Conservation (phyloP, 2,113 vertebrate genomes). For the Bettongia penicillata region DNA sequence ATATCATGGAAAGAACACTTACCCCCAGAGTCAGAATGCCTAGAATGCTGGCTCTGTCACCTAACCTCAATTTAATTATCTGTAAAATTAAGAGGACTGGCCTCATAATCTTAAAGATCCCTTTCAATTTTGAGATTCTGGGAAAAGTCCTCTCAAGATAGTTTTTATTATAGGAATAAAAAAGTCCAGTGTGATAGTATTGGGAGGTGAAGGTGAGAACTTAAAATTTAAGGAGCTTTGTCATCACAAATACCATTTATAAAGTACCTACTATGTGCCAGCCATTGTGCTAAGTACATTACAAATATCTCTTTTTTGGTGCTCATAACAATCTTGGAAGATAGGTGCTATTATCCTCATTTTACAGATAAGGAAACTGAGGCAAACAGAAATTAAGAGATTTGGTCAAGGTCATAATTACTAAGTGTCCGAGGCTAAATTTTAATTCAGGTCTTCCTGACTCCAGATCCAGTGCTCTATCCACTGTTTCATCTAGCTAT, state of each 20-base stretch:
- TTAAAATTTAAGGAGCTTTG: background rate
- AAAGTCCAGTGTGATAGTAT: background rate
- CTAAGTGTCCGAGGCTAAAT: background rate
- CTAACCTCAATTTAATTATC: background rate
- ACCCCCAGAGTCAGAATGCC: background rate
- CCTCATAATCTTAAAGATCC: background rate
- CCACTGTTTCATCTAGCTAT: background rate
- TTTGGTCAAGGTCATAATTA: background rate
- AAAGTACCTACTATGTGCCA: background rate
- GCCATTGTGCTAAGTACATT: background rate
- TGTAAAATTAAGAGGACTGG: background rate
- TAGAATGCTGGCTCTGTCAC: background rate
- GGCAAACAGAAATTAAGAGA: background rate
- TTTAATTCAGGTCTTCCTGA: background rate
- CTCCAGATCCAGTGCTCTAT: background rate
- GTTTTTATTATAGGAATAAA: background rate
- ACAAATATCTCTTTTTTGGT: background rate
- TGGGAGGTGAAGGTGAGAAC: background rate
- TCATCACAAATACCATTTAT: background rate
- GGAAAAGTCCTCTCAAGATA: background rate
- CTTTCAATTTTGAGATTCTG: background rate
- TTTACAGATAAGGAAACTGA: background rate
- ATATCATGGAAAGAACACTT: background rate
- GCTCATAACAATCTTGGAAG: background rate
- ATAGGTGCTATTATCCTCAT: background rate